Percentiles rank a stretch among this genome's conserved stretches.
phyloP scores from a whole-genome alignment of 2,113 vertebrate species.

The Taxidea taxus region DNA sequence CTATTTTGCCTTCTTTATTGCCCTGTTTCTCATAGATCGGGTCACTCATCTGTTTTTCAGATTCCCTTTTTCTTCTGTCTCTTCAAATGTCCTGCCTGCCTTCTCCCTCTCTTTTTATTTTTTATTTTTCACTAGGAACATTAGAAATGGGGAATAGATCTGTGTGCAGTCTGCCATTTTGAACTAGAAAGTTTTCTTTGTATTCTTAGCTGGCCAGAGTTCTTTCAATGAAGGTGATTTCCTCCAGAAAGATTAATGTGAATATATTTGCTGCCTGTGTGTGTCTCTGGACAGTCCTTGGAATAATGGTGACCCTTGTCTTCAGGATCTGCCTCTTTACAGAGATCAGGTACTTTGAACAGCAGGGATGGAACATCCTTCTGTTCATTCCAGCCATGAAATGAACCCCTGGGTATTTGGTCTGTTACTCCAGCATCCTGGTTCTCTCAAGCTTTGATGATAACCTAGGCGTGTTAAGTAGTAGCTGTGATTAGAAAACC shows the following conservation, averaged over 20 bases:
- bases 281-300: not conserved
- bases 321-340: not conserved
- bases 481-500: not conserved
- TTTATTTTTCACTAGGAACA: not conserved
- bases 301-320: not conserved
- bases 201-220: not conserved
- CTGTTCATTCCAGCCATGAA: not conserved
- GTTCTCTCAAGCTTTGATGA: not conserved
- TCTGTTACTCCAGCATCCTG: not conserved
- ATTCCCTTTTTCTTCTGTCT: not conserved
- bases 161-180: not conserved
- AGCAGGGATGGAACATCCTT: not conserved
- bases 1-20: not conserved
- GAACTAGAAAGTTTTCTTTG: not conserved
- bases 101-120: not conserved
- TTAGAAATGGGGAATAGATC: not conserved
- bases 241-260: not conserved
- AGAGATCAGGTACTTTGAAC: not conserved
- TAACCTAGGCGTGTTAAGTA: not conserved
- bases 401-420: not conserved
- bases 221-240: not conserved
- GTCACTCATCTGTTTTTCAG: not conserved
- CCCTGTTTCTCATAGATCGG: not conserved
- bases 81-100: not conserved
- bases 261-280: not conserved